Conservation (phyloP, 2,888 invertebrate genomes). For the Lutraria lutraria region DNA sequence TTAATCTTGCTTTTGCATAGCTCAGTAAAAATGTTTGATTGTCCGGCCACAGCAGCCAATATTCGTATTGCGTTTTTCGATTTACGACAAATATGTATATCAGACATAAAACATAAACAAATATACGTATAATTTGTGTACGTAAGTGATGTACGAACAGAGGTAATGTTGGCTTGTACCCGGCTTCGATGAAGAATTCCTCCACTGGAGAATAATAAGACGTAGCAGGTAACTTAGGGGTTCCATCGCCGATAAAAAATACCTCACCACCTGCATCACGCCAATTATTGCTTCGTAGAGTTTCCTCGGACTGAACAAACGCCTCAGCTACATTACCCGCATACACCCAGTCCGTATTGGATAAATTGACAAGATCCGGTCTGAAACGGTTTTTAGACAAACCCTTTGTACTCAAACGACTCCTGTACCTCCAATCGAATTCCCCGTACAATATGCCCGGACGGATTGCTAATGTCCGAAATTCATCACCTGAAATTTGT, state of each 20-base stretch:
- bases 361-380: not conserved
- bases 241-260: conserved; percentile 35
- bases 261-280: not conserved
- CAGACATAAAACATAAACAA: not conserved
- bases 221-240: not conserved
- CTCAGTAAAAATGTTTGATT: not conserved
- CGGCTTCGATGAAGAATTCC: not conserved
- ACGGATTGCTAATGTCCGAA: not conserved
- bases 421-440: not conserved
- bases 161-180: not conserved
- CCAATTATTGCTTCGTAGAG: not conserved
- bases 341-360: conserved; percentile 5
- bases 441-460: not conserved
- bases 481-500: not conserved
- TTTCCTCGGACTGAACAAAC: conserved; percentile 31
- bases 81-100: not conserved
- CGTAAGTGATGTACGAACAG: not conserved
- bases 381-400: not conserved
- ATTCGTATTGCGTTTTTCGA: not conserved
- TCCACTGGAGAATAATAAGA: not conserved
- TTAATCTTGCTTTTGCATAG: not conserved
- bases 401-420: not conserved
- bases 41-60: not conserved
- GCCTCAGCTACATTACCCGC: conserved; percentile 36
- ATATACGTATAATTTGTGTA: not conserved